Evolutionary conservation across 23 tunicate genomes (phyloP).

Genomic region (Botrylloides violaceus): DNA sequence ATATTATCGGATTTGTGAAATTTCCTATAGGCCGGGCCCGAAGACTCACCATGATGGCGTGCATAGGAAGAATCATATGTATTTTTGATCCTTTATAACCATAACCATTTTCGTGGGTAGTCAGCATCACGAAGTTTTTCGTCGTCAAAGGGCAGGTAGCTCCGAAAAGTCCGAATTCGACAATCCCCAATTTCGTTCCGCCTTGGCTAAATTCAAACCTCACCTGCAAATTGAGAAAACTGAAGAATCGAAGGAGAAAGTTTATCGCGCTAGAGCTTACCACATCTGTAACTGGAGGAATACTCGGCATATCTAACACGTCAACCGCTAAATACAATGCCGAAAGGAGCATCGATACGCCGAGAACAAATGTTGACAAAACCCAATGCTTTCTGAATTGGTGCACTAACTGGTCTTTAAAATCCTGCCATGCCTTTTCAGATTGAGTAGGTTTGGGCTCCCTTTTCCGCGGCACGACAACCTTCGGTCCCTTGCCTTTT

Average conservation of each 20-base stretch:
- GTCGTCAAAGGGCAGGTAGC: slow-evolving; percentile 59
- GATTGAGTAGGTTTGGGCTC: not conserved
- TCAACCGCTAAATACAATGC: slow-evolving; percentile 35
- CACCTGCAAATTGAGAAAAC: slow-evolving; percentile 33
- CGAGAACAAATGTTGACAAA: not conserved
- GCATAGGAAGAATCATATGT: slow-evolving; percentile 27
- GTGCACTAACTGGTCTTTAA: not conserved
- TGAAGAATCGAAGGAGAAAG: not conserved
- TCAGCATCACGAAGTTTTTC: slow-evolving; percentile 49
- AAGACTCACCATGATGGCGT: slow-evolving; percentile 38
- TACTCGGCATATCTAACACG: slow-evolving; percentile 13
- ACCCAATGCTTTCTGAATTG: not conserved
- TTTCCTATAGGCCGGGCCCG: too few species aligned
- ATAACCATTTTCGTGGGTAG: slow-evolving; percentile 61
- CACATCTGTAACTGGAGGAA: slow-evolving; percentile 46
- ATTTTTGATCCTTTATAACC: slow-evolving; percentile 65
- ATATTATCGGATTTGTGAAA: too few species aligned
- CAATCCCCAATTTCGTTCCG: slow-evolving; percentile 34
- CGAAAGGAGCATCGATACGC: not conserved
- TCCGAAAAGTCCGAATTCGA: slow-evolving; percentile 65
- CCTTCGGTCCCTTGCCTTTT: not conserved
- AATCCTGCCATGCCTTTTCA: not conserved
- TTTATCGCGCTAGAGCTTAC: slow-evolving; percentile 23
- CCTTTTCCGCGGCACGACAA: not conserved
- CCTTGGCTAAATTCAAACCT: slow-evolving; percentile 32